These are phyloP conservation scores for Torymus tubicola DNA, from an alignment of 2,888 invertebrate species.

Conservation along the genomic window DNA sequence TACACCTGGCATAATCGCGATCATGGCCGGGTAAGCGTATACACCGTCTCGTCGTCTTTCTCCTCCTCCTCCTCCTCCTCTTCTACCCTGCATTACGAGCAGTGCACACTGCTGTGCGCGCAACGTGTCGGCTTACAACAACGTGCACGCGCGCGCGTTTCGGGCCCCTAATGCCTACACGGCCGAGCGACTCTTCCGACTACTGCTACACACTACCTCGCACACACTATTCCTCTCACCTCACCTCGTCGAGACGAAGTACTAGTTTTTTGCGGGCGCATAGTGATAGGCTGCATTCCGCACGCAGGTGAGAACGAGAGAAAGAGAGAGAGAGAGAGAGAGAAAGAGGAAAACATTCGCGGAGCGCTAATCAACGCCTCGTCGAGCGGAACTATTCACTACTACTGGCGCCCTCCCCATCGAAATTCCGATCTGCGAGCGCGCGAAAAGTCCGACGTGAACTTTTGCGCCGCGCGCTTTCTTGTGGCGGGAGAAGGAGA, in stretches of 20 bases:
- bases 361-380: slow-evolving; percentile 75
- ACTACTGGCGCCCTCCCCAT: slow-evolving; percentile 68
- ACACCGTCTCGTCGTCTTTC: neutral
- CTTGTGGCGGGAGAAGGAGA: neutral
- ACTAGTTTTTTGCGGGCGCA: slow-evolving; percentile 67
- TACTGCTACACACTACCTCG: slow-evolving; percentile 5
- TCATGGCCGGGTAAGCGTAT: neutral
- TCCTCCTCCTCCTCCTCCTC: neutral
- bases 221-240: neutral
- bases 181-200: slow-evolving; percentile 20
- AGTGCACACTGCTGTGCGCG: neutral
- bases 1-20: slow-evolving; percentile 49
- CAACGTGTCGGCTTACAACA: slow-evolving; percentile 42
- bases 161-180: slow-evolving; percentile 36
- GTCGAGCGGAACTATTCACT: slow-evolving; percentile 13
- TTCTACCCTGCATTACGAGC: slow-evolving; percentile 21
- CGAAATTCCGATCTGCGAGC: slow-evolving; percentile 72
- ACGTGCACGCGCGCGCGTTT: slow-evolving; percentile 6
- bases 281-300: slow-evolving; percentile 71
- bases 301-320: slow-evolving; percentile 56
- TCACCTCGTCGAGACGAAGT: slow-evolving; percentile 35
- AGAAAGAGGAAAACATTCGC: slow-evolving; percentile 69
- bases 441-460: slow-evolving; percentile 61
- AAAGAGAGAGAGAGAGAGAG: slow-evolving; percentile 18
- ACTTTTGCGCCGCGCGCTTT: slow-evolving; percentile 13